Evolutionary conservation across 2,113 vertebrate species (phyloP).

Genomic region (Hyla sarda): DNA sequence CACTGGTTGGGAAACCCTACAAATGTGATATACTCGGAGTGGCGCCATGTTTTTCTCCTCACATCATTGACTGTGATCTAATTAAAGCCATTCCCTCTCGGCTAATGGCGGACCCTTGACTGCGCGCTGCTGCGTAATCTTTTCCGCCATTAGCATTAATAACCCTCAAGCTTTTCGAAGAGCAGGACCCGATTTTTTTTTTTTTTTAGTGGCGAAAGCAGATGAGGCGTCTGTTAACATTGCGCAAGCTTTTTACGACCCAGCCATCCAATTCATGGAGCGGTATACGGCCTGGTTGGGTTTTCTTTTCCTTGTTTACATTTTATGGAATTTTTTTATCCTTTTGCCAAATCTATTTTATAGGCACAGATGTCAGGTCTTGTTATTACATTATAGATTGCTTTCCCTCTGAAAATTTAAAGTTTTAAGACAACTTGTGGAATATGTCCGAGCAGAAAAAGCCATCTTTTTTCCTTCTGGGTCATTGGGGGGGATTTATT

Average conservation of each 20-base stretch:
- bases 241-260: conserved; percentile 25
- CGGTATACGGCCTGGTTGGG: neutral
- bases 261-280: conserved; percentile 30
- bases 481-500: no score
- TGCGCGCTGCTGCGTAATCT: neutral
- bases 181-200: neutral
- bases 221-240: neutral
- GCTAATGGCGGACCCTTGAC: conserved; percentile 13
- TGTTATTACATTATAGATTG: neutral
- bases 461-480: neutral
- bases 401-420: neutral
- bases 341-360: conserved; percentile 36
- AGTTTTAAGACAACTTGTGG: neutral
- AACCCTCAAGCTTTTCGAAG: conserved; percentile 7
- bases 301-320: neutral
- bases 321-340: conserved; percentile 3
- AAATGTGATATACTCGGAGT: neutral
- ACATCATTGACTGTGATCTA: conserved; percentile 16
- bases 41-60: neutral
- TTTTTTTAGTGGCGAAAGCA: neutral
- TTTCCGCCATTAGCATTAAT: conserved; percentile 26
- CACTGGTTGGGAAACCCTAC: no score
- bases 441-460: neutral
- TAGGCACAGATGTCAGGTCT: conserved; percentile 33
- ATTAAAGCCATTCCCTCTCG: neutral